phyloP scores from a whole-genome alignment of 2,888 invertebrate genomes.

The Limenitis camilla region DNA sequence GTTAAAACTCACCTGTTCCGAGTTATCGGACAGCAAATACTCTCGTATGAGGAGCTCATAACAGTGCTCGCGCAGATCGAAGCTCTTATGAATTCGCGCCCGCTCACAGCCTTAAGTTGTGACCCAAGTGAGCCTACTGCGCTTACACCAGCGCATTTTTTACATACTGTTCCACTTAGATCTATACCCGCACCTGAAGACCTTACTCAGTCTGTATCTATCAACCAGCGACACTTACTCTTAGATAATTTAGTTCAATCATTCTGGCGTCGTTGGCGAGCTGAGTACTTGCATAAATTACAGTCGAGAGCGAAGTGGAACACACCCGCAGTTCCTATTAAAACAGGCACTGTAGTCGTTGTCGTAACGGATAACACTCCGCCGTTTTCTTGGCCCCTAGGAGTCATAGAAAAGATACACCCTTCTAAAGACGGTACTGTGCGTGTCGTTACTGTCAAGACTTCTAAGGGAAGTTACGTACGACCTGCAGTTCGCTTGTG shows the following conservation, averaged over 20 bases:
- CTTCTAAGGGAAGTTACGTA: conserved; percentile 7
- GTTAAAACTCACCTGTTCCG: conserved; percentile 9
- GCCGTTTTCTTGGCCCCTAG: conserved; percentile 15
- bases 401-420: conserved; percentile 3
- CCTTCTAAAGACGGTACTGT: conserved; percentile 9
- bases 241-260: conserved; percentile 10
- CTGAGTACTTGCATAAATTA: conserved; percentile 15
- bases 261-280: conserved; percentile 15
- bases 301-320: conserved; percentile 19
- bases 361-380: conserved; percentile 15
- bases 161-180: conserved; percentile 14
- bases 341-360: conserved; percentile 9
- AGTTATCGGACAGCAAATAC: conserved; percentile 9
- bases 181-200: conserved; percentile 11
- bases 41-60: conserved; percentile 11
- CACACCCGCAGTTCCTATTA: not conserved
- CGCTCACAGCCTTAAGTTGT: not conserved
- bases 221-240: not conserved
- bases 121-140: not conserved
- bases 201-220: too few species aligned
- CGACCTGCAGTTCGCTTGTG: conserved; percentile 9
- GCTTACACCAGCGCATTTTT: conserved; percentile 9
- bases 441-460: conserved; percentile 12
- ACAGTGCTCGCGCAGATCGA: conserved; percentile 19
- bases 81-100: not conserved